Base-by-base conservation (phyloP, 2,797 vertebrate genomes). In the Triplophysa bombifrons region DNA sequence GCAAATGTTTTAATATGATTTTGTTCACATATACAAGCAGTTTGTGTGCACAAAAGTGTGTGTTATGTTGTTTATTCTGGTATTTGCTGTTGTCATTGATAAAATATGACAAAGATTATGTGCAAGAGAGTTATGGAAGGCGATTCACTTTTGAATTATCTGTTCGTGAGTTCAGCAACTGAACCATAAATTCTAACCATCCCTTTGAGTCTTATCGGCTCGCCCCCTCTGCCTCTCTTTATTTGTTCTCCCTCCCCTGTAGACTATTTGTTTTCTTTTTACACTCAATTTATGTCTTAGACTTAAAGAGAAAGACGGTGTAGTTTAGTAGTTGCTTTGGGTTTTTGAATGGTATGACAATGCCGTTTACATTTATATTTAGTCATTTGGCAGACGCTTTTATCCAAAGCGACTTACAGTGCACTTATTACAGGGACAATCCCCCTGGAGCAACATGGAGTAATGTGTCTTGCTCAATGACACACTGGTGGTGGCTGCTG, bases 101-200 rank as follows among this genome's bases (percentile, higher is more conserved):
- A 80, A 83, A 83, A 71, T 51, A 80, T 67, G 64, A 75, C 25
- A 50, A 51, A 83, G 76, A 79, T 83, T 79, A 83, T 74, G 77
- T 68, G 56, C 72, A 48, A 70, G 46, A 75, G 76, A 83, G 77
- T 75, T 79, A 66, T 78, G 73, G 81, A 75, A 70, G 72, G 77
- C 60, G 38, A 56, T 80, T 55, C 56, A 67, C 61, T 80, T 56
- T 74, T 78, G 75, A 74, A 78, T 82, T 71, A 79, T 79, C 65
- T 74, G 65, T 78, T 73, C 38, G 63, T 74, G 64, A 68, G 64
- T 82, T 78, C 70, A 73, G 56, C 55, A 64, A 74, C 64, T 67
- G 20, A 76, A 69, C 60, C 67, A 60, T 83, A 79, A 83, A 83
- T 83, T 67, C 60, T 14, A 38, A 72, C 19, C 81, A 50, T 75